Evolutionary conservation across 2,113 vertebrate species (phyloP), one percentile per base, ranked within the genome.

Genomic region (Passer montanus): DNA sequence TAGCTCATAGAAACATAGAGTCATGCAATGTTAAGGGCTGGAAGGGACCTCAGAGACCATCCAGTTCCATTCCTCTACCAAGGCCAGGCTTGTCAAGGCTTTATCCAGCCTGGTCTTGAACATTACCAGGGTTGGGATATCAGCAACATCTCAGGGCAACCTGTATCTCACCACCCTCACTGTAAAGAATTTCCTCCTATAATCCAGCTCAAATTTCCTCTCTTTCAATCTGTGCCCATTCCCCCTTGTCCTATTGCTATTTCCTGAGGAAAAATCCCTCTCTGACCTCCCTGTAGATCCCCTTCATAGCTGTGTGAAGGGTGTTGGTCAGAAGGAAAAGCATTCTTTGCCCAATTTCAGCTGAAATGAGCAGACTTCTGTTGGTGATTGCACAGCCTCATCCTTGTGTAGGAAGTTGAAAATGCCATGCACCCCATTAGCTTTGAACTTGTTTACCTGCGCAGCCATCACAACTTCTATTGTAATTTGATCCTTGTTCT

Each of bases 401-500:
- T 47, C 44, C 37, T 63, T 7, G 1, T 46, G 37, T 70, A 24
- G 27, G 19, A 72, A 81, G 31, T 33, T 85, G 37, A 80, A 87
- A 92, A 75, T 69, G n/a, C 53, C 13, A 12, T 62, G 28, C 24
- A 35, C 30, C 6, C 3, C 13, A 75, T 60, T n/a, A 83, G 31
- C 30, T 73, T 68, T 52, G n/a, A 76, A 41, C 28, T 82, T 75
- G 31, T 52, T 89, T 93, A 58, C 0, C 11, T 67, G 26, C 82
- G 82, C 53, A 81, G 44, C 85, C 31, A 87, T 78, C 89, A 35
- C 90, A 76, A 56, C 66, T 67, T 93, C 44, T 69, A 76, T 64
- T 88, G 89, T 67, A 95, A 89, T 63, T 66, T 62, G 47, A 69
- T 88, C 39, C 55, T 83, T 94, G 47, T 95, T 86, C 37, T 87